Conservation (phyloP, 2,888 invertebrate genomes). For the Patella pellucida region DNA sequence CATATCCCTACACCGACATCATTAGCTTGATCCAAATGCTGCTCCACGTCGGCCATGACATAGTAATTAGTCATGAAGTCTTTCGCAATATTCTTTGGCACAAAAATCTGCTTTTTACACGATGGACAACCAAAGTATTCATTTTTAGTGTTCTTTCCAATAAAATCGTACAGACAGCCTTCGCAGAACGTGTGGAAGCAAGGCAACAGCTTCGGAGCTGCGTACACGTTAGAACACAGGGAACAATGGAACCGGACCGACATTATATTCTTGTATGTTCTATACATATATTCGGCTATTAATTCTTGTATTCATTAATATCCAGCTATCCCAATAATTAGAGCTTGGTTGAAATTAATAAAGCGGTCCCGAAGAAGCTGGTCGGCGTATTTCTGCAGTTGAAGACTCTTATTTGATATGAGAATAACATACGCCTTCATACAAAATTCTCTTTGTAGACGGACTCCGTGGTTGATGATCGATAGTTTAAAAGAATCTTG, state of each 20-base stretch:
- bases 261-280: conserved; percentile 25
- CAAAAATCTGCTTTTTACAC: not conserved
- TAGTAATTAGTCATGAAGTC: not conserved
- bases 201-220: not conserved
- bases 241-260: not conserved
- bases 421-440: too few species aligned
- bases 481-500: too few species aligned
- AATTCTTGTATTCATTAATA: too few species aligned
- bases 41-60: not conserved
- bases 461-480: too few species aligned
- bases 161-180: not conserved
- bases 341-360: too few species aligned
- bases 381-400: too few species aligned
- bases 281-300: conserved; percentile 51
- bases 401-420: too few species aligned
- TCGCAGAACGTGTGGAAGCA: not conserved
- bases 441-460: too few species aligned
- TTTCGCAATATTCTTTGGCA: not conserved
- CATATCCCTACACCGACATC: not conserved
- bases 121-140: not conserved
- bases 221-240: not conserved
- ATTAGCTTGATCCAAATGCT: not conserved
- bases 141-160: not conserved
- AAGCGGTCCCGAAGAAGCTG: too few species aligned
- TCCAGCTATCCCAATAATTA: too few species aligned